Conservation (phyloP, 2,113 vertebrate species). For the Ranitomeya variabilis region DNA sequence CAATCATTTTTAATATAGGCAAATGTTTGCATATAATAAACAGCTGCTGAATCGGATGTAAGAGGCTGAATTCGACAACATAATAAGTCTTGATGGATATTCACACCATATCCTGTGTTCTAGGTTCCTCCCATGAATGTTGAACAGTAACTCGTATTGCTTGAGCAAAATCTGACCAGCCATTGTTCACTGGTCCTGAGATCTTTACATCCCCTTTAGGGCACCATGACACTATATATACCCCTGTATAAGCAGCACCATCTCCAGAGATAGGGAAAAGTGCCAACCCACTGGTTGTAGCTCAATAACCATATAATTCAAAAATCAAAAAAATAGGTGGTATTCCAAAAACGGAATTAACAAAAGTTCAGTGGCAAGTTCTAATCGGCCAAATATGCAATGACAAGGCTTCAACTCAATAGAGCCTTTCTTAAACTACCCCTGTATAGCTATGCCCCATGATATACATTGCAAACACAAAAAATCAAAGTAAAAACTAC, state of each 20-base stretch:
- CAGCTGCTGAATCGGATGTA: conserved; percentile 3
- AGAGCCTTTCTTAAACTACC: too few species aligned
- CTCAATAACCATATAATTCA: too few species aligned
- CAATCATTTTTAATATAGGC: conserved; percentile 28
- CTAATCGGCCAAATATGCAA: too few species aligned
- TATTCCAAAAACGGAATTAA: too few species aligned
- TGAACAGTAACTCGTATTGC: background rate
- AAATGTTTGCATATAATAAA: conserved; percentile 34
- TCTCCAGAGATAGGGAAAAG: too few species aligned
- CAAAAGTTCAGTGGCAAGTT: too few species aligned
- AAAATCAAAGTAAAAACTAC: background rate
- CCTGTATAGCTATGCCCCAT: background rate
- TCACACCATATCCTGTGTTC: background rate
- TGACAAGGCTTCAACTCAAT: too few species aligned
- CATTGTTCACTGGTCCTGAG: background rate
- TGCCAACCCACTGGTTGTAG: too few species aligned
- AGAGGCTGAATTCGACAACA: background rate
- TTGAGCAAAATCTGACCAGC: background rate
- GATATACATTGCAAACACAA: background rate
- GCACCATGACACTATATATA: background rate
- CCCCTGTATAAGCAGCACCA: too few species aligned
- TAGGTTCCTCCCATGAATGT: background rate
- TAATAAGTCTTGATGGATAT: background rate
- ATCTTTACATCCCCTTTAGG: background rate
- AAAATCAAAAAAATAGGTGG: too few species aligned